A percentile compares a stretch with the other conserved stretches of the same genome.
Evolutionary conservation across 2,888 invertebrate species (phyloP).

Genomic region (Caenorhabditis wallacei): DNA sequence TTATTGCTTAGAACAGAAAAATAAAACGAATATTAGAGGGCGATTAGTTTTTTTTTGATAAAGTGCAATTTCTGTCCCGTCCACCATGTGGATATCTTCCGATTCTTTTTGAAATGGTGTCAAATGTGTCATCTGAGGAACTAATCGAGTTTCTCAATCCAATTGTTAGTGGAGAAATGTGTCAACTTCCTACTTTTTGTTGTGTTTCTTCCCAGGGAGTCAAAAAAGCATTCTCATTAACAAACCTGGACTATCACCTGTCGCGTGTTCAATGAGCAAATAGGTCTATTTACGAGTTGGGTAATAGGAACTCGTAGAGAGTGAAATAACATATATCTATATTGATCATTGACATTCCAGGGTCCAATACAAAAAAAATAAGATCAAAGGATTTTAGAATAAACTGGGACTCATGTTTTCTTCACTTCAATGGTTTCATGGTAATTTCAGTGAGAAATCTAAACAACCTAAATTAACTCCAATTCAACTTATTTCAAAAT

Average conservation of each 20-base stretch:
- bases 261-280: not conserved
- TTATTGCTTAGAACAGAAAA: not conserved
- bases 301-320: not conserved
- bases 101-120: conserved; percentile 25
- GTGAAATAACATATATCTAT: not conserved
- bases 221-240: conserved; percentile 30
- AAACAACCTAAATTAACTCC: no score
- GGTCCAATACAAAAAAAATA: no score
- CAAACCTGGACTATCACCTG: not conserved
- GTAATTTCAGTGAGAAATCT: no score
- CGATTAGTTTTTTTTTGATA: conserved; percentile 28
- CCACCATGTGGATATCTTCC: conserved; percentile 35
- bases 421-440: no score
- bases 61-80: not conserved
- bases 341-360: no score
- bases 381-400: no score
- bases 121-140: conserved; percentile 51
- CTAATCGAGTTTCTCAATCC: conserved; percentile 25
- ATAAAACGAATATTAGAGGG: conserved; percentile 15
- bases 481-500: no score
- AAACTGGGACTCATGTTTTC: no score
- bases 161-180: conserved; percentile 7
- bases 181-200: conserved; percentile 5
- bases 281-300: not conserved
- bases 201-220: not conserved